A percentile compares a stretch with the other conserved stretches of the same genome.
Conservation (phyloP, 1,140 invertebrate species). For the Trichonephila clavipes region DNA sequence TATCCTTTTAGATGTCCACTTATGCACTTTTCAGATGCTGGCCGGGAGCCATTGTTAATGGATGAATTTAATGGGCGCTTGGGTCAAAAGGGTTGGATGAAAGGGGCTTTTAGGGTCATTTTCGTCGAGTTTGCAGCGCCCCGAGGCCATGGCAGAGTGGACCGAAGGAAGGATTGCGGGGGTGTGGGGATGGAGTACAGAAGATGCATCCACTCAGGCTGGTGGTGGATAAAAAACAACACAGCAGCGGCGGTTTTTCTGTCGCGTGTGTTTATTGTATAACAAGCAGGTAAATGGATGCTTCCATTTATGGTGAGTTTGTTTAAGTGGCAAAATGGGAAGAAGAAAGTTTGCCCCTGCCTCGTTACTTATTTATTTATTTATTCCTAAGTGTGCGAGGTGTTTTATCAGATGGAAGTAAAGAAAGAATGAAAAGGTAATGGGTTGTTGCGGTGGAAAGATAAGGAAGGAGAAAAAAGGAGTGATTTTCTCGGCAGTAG, state of each 20-base stretch:
- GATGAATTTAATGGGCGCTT: constrained; percentile 69
- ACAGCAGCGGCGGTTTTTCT: neutral
- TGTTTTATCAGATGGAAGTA: neutral
- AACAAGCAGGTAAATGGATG: constrained; percentile 72
- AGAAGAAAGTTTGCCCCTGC: neutral
- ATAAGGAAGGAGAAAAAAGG: neutral
- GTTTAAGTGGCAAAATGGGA: constrained; percentile 31
- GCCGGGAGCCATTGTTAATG: constrained; percentile 73
- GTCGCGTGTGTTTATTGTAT: constrained; percentile 65
- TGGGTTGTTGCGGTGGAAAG: neutral
- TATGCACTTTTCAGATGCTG: constrained; percentile 72
- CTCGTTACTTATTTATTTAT: neutral
- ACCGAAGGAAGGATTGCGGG: neutral
- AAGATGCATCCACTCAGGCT: neutral
- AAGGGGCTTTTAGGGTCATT: constrained; percentile 74
- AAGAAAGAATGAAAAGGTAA: neutral
- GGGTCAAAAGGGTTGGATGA: constrained; percentile 67
- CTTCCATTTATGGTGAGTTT: constrained; percentile 45
- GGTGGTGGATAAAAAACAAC: neutral
- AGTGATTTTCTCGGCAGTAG: neutral
- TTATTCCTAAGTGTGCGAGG: neutral
- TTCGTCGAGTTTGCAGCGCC: constrained; percentile 64
- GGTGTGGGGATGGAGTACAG: neutral
- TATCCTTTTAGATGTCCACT: constrained; percentile 74
- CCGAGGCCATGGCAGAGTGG: neutral